These are phyloP conservation scores for Rhinoraja longicauda DNA, from an alignment of 2,797 vertebrate species.

Conservation along the genomic window DNA sequence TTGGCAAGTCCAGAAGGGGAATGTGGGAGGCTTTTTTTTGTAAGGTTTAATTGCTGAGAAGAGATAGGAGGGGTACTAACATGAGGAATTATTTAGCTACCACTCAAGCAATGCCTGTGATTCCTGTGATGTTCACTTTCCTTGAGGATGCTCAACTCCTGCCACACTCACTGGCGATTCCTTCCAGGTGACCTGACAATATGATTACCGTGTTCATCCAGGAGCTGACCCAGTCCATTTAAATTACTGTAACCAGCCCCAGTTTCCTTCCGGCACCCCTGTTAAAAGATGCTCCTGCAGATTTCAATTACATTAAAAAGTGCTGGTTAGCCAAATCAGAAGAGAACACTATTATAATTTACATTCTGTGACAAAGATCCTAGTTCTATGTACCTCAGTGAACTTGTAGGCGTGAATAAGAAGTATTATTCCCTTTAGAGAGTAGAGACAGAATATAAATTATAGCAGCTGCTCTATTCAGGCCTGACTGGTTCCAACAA, in stretches of 20 bases:
- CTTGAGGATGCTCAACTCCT: not conserved
- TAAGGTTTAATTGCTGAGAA: not conserved
- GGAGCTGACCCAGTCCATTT: not conserved
- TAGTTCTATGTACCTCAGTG: not conserved
- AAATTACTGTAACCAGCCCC: not conserved
- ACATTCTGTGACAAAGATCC: not conserved
- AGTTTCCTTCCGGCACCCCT: not conserved
- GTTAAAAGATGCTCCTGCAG: not conserved
- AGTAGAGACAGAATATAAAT: not conserved
- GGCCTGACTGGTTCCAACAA: not conserved
- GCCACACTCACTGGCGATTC: not conserved
- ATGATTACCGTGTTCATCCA: not conserved
- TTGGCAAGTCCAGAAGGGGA: not conserved
- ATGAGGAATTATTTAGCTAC: not conserved
- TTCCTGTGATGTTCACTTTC: not conserved
- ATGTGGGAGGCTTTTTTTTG: not conserved
- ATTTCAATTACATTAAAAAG: not conserved
- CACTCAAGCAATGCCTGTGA: not conserved
- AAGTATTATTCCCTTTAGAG: not conserved
- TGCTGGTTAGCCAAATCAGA: not conserved
- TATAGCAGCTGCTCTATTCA: not conserved
- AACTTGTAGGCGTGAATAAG: not conserved
- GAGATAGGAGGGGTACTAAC: not conserved
- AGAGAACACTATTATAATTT: not conserved
- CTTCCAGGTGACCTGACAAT: too few species aligned